These are phyloP conservation scores for Calliopsis andreniformis DNA, from an alignment of 1,140 invertebrate genomes.

Conservation along the genomic window DNA sequence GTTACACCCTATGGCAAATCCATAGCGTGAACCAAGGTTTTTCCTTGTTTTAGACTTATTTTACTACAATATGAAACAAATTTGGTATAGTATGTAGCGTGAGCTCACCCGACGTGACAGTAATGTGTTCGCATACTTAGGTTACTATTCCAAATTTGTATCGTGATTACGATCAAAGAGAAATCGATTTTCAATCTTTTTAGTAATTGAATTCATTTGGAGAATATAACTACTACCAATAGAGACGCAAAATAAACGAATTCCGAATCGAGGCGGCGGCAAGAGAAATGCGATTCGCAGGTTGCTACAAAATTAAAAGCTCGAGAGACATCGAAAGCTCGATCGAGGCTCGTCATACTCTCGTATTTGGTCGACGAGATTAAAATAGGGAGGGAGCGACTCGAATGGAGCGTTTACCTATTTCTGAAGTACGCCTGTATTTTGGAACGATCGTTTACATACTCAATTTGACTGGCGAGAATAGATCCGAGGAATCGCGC, in stretches of 20 bases:
- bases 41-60: no score
- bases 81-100: no score
- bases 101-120: no score
- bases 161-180: no score
- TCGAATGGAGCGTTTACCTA: constrained; percentile 45
- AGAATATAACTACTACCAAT: no score
- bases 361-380: background rate
- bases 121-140: no score
- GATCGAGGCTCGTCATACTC: background rate
- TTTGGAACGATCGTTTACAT: constrained; percentile 51
- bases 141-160: constrained; percentile 28
- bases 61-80: no score
- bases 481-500: constrained; percentile 39
- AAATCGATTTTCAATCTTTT: no score
- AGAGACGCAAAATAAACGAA: constrained; percentile 13
- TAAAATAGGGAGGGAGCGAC: constrained; percentile 33
- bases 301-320: constrained; percentile 8
- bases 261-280: background rate
- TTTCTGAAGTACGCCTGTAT: constrained; percentile 50
- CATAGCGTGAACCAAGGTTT: no score
- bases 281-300: background rate
- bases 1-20: no score
- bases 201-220: no score
- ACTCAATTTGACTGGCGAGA: constrained; percentile 46
- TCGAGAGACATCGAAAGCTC: background rate